A percentile compares a stretch with the other conserved stretches of the same genome.
These are phyloP conservation scores for Apis dorsata DNA, from an alignment of 1,140 invertebrate species.

Conservation along the genomic window DNA sequence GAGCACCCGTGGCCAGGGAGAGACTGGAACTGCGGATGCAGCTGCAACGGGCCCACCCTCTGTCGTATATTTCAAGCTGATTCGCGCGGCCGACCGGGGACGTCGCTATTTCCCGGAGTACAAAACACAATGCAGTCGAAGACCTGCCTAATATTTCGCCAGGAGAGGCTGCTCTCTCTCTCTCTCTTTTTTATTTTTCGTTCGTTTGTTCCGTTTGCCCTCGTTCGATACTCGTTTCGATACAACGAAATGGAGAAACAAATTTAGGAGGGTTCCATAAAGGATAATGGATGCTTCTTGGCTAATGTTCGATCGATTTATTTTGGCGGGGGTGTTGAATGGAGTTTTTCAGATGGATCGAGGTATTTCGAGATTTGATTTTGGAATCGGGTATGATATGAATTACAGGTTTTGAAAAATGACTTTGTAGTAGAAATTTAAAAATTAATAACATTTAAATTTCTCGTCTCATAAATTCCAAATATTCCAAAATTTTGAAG, in stretches of 20 bases:
- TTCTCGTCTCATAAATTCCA: too few species aligned
- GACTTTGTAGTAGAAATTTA: too few species aligned
- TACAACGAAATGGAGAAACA: conserved; percentile 11
- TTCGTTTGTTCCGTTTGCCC: conserved; percentile 39
- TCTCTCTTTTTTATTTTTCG: neutral
- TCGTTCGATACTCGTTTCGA: neutral
- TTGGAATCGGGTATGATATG: too few species aligned
- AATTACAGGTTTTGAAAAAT: too few species aligned
- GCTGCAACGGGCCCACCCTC: conserved; percentile 39
- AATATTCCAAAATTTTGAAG: too few species aligned
- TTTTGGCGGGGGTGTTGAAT: neutral
- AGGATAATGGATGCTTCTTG: conserved; percentile 47
- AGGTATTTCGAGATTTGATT: too few species aligned
- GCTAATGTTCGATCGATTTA: neutral
- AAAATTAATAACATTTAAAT: too few species aligned
- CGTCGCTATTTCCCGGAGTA: conserved; percentile 60
- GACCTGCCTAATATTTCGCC: conserved; percentile 67
- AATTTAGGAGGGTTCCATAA: conserved; percentile 54
- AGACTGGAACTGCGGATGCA: conserved; percentile 58
- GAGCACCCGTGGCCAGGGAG: neutral
- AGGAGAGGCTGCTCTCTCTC: conserved; percentile 41
- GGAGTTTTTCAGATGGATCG: neutral
- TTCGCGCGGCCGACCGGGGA: conserved; percentile 55
- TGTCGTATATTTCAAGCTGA: conserved; percentile 61
- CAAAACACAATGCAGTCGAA: conserved; percentile 67